These are phyloP conservation scores for Dysdera silvatica DNA, from an alignment of 1,140 invertebrate genomes.

Conservation along the genomic window DNA sequence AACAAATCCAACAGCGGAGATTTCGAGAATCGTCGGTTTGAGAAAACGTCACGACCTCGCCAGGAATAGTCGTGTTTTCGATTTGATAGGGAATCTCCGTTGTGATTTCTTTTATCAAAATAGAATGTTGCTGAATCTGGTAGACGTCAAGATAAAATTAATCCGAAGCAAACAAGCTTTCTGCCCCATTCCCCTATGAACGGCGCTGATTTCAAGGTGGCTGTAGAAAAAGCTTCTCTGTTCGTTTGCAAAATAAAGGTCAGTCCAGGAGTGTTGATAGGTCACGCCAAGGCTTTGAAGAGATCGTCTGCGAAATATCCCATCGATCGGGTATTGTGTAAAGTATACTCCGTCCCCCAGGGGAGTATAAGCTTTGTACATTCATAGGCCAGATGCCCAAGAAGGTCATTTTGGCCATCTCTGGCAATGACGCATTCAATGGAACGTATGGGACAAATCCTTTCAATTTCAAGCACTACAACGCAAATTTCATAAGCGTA, in stretches of 20 bases:
- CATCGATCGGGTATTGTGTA: not conserved
- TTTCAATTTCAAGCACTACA: not conserved
- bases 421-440: not conserved
- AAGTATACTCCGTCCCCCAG: not conserved
- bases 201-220: not conserved
- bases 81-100: not conserved
- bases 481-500: not conserved
- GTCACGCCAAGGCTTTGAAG: not conserved
- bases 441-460: not conserved
- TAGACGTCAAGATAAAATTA: not conserved
- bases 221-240: not conserved
- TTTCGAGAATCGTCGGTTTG: too few species aligned
- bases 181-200: not conserved
- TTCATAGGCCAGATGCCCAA: not conserved
- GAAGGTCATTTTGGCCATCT: not conserved
- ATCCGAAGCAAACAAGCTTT: not conserved
- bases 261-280: not conserved
- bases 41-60: not conserved
- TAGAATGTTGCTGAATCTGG: not conserved
- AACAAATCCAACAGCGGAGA: too few species aligned
- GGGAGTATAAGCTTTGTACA: not conserved
- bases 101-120: not conserved
- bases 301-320: not conserved
- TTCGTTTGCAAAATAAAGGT: not conserved
- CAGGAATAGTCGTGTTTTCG: not conserved